phyloP scores from a whole-genome alignment of 2,888 invertebrate genomes.

The Exocentrus adspersus region DNA sequence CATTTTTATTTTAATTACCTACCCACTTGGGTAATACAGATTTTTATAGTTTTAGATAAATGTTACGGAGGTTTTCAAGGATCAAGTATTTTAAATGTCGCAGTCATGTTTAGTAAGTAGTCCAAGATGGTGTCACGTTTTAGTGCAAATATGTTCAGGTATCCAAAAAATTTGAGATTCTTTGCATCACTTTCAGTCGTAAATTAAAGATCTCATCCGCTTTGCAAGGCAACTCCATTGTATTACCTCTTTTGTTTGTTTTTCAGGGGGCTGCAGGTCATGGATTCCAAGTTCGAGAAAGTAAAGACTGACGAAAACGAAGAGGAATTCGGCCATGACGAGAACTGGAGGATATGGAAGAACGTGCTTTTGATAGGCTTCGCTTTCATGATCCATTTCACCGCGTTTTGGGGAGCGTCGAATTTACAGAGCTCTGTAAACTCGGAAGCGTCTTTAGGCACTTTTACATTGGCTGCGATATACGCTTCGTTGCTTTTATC shows the following conservation, averaged over 20 bases:
- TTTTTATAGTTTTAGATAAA: too few species aligned
- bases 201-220: too few species aligned
- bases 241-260: neutral
- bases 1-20: too few species aligned
- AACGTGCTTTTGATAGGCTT: conserved; percentile 87
- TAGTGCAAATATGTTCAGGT: too few species aligned
- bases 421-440: conserved; percentile 89
- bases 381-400: conserved; percentile 92
- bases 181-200: too few species aligned
- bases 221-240: too few species aligned
- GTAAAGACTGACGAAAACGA: conserved; percentile 48
- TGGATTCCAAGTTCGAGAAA: conserved; percentile 54
- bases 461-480: conserved; percentile 84
- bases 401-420: conserved; percentile 88
- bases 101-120: too few species aligned
- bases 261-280: conserved; percentile 39
- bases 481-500: conserved; percentile 90
- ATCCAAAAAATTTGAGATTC: too few species aligned
- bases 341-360: conserved; percentile 81
- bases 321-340: conserved; percentile 67
- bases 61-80: too few species aligned
- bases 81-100: too few species aligned
- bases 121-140: too few species aligned
- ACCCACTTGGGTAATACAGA: too few species aligned
- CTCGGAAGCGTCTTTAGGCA: conserved; percentile 82